Base-by-base conservation (phyloP, 2,888 invertebrate genomes). In the Drosophila maculinotata region DNA sequence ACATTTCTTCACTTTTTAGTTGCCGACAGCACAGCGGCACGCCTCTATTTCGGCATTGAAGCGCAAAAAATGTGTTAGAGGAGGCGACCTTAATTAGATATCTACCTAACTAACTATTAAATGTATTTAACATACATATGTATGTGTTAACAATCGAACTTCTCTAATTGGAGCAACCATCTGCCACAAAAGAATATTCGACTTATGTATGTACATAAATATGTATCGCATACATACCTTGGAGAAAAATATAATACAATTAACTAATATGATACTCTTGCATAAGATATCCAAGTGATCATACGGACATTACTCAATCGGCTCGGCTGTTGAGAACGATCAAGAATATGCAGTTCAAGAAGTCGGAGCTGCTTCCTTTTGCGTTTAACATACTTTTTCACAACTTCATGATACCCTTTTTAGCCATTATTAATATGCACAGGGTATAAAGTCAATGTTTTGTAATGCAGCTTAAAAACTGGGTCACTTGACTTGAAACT, bases 11-110 rank as follows among this genome's bases (percentile, higher is more conserved):
- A 63, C 88, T 85, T 87, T 81, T 75, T 79, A 75, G 54, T 82
- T 68, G 86, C 80, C 80, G 80, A 82, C 88, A 85, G 68, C 88
- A 54, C 88, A 87, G 88, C 80, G 83, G 83, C 76, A 85, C 64
- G 76, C 79, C 83, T 65, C 35, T 53, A 49, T 64, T 60, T 82
- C 71, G 56, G 75, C 67, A 68, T 64, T 68, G 79, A 66, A 63
- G 79, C 63, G 49, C 75, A 79, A 71, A 74, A 78, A 85, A 87
- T 75, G 87, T 87, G 88, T 81, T 87, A 74, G 71, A 75, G 85
- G 59, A 75, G 76, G 65, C 76, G 79, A 75, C 68, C 63, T 56
- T 60, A 67, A 57, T 47, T 45, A 49, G 36, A n/a, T 36, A 14
- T 23, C 8, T 35, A 23, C 1, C n/a, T 17, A 17, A n/a, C 42